Base-by-base conservation (phyloP, 1,140 invertebrate genomes). In the Drosophila chauvacae region DNA sequence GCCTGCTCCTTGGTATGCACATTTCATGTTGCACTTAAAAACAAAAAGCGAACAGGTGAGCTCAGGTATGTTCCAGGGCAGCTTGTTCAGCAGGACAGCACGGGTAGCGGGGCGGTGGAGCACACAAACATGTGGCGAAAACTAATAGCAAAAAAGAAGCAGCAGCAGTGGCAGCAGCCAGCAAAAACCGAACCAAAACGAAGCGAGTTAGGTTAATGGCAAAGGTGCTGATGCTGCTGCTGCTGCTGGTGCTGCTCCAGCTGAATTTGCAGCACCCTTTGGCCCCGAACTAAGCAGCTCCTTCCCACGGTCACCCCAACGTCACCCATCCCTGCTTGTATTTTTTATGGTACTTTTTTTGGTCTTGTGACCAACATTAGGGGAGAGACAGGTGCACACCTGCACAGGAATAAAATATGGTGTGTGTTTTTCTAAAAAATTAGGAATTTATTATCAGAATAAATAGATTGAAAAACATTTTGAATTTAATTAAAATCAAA, bases 21-120 rank as follows among this genome's bases (percentile, higher is more conserved):
- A 88, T 88, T 87, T 87, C 84, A 88, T 88, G 84, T 87, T 88
- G 80, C 83, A 86, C 83, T 86, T 86, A 86, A 80, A 51, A 86
- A 87, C 70, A 80, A 85, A 81, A 71, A 77, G 70, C 47, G 74
- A 65, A 42, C 45, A 62, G 56, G 48, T 59, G 62, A 70, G 62
- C 58, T 26, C 48, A 4, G 62, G 39, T 70, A 69, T 70, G 37
- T 53, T 68, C 48, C 30, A 37, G 41, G 48, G 33, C 26, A 55
- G 47, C 20, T 33, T 48, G 53, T 23, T 30, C 59, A 18, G 42
- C 28, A 51, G 50, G 33, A 35, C 33, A 33, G 28, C 11, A 16
- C 7, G 20, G 62, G 26, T 13, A 28, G 51, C 14, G 41, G n/a
- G 1, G 11, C 13, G 51, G 9, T 41, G 41, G 47, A 42, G 28